These are phyloP conservation scores for Iselma pallidipennis DNA, from an alignment of 2,888 invertebrate species.

Conservation along the genomic window DNA sequence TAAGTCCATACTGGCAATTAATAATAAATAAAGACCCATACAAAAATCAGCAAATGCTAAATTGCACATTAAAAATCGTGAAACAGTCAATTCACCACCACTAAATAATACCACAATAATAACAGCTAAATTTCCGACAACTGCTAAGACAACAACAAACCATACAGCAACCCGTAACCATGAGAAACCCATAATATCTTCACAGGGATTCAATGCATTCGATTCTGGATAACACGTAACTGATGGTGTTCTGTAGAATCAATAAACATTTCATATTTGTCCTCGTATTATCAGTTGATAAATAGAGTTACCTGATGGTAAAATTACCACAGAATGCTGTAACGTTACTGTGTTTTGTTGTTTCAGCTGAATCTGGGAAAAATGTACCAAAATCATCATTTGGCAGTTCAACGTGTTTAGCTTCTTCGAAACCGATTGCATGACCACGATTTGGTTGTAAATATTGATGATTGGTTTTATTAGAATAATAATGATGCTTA, in stretches of 20 bases:
- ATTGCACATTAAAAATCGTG: constrained; percentile 78
- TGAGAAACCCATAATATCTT: constrained; percentile 84
- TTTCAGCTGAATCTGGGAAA: constrained; percentile 57
- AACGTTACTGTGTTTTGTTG: constrained; percentile 56
- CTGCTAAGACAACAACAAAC: constrained; percentile 81
- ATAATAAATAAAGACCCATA: constrained; percentile 81
- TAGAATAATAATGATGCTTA: neutral
- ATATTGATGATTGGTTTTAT: constrained; percentile 25
- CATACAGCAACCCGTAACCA: constrained; percentile 83
- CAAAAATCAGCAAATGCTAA: constrained; percentile 87
- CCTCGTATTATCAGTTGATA: too few relatives aligned
- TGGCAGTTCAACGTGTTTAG: constrained; percentile 16
- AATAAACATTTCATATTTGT: too few relatives aligned
- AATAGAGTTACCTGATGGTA: constrained; percentile 49
- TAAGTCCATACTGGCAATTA: constrained; percentile 83
- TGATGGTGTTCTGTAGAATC: constrained; percentile 51
- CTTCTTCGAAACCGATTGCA: constrained; percentile 37
- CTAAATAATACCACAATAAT: constrained; percentile 74
- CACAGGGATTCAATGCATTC: constrained; percentile 85
- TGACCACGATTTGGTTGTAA: constrained; percentile 38
- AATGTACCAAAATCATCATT: constrained; percentile 51
- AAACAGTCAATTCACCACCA: constrained; percentile 62
- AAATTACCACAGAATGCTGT: constrained; percentile 62
- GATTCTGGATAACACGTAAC: constrained; percentile 74
- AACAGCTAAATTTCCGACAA: constrained; percentile 83